phyloP scores from a whole-genome alignment of 2,113 vertebrate species.

The Mungos mungo region DNA sequence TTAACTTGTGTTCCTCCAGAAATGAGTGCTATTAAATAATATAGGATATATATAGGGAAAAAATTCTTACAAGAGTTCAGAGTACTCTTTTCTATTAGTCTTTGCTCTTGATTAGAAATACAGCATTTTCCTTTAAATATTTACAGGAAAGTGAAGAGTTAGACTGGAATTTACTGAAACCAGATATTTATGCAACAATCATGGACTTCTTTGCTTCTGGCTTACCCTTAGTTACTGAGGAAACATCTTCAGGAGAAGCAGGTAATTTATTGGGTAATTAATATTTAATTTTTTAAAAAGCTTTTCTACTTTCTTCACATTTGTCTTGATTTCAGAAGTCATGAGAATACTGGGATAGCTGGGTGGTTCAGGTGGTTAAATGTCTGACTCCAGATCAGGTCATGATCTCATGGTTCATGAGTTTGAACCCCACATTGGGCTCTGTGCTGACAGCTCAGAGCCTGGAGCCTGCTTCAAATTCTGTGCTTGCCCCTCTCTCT shows the following conservation, averaged over 20 bases:
- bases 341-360: background rate
- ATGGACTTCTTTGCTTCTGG: constrained; percentile 99
- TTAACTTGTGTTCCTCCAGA: constrained; percentile 12
- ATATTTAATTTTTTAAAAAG: background rate
- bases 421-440: too few species aligned
- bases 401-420: too few species aligned
- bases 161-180: constrained; percentile 97
- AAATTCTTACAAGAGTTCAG: background rate
- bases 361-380: too few species aligned
- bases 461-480: too few species aligned
- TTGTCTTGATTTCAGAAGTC: constrained; percentile 34
- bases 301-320: background rate
- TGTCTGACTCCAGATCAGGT: too few species aligned
- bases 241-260: constrained; percentile 90
- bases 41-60: background rate
- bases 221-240: constrained; percentile 93
- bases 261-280: constrained; percentile 83
- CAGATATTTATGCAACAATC: constrained; percentile 96
- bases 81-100: constrained; percentile 24
- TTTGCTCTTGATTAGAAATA: constrained; percentile 41
- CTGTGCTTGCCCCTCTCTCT: too few species aligned
- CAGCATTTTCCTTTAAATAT: constrained; percentile 34
- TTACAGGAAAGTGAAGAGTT: constrained; percentile 87
- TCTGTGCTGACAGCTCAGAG: too few species aligned
- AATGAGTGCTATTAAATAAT: background rate